Percentiles rank a stretch among this genome's conserved stretches.
These are phyloP conservation scores for Oppia nitens DNA, from an alignment of 1,140 invertebrate species.

Conservation along the genomic window DNA sequence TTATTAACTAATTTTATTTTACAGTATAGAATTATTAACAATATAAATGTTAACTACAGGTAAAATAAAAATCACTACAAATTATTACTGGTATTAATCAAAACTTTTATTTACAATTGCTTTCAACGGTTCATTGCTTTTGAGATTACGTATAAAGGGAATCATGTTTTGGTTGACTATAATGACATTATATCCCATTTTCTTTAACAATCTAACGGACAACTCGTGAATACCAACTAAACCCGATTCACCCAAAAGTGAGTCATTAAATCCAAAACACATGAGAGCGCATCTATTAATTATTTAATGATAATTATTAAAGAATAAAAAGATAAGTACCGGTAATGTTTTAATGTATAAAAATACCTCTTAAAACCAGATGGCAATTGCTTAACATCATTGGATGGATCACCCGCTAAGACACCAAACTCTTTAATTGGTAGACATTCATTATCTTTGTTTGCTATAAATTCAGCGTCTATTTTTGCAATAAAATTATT, in stretches of 20 bases:
- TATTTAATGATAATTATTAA: neutral
- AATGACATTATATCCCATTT: neutral
- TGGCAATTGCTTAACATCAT: neutral
- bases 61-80: too few relatives aligned
- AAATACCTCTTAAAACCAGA: neutral
- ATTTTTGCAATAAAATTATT: too few relatives aligned
- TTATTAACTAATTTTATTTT: too few relatives aligned
- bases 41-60: too few relatives aligned
- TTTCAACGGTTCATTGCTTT: too few relatives aligned
- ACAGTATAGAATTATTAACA: too few relatives aligned
- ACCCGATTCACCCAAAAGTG: neutral
- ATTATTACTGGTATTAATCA: too few relatives aligned
- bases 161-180: neutral
- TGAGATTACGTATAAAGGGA: too few relatives aligned
- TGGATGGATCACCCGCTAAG: neutral
- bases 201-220: neutral
- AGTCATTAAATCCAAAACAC: conserved; percentile 11
- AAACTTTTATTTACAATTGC: too few relatives aligned
- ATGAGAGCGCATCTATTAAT: neutral
- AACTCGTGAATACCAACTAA: neutral
- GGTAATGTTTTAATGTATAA: neutral
- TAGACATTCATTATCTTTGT: neutral
- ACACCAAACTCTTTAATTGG: neutral
- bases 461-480: conserved; percentile 2
- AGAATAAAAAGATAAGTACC: neutral